Percentiles rank a stretch among this genome's conserved stretches.
phyloP scores from a whole-genome alignment of 2,888 invertebrate genomes.

The Diadromus collaris region DNA sequence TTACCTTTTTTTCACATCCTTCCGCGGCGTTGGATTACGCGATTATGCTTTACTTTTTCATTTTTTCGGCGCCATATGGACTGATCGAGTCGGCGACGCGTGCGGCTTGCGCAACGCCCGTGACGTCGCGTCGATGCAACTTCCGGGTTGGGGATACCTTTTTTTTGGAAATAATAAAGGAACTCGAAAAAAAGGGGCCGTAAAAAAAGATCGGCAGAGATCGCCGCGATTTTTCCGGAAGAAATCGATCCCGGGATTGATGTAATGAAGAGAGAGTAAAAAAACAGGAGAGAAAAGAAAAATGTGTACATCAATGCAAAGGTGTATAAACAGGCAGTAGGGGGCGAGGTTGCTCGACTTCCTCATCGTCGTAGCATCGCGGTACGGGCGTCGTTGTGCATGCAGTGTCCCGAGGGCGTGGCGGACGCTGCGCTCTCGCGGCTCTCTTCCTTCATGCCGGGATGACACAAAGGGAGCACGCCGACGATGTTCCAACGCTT shows the following conservation, averaged over 20 bases:
- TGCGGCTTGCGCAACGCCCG: constrained; percentile 49
- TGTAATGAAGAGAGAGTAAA: constrained; percentile 41
- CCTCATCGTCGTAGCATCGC: constrained; percentile 52
- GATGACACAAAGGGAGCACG: constrained; percentile 57
- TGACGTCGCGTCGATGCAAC: constrained; percentile 59
- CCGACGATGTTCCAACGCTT: constrained; percentile 43
- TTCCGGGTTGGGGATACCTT: constrained; percentile 65
- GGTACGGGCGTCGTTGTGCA: constrained; percentile 43
- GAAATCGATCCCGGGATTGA: constrained; percentile 63
- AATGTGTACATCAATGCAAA: constrained; percentile 24
- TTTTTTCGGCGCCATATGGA: constrained; percentile 45
- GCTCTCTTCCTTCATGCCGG: constrained; percentile 46
- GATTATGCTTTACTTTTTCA: constrained; percentile 30
- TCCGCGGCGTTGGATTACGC: constrained; percentile 45
- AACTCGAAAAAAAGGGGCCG: constrained; percentile 14
- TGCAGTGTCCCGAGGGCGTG: constrained; percentile 48
- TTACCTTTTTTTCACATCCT: constrained; percentile 23
- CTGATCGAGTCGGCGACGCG: constrained; percentile 43
- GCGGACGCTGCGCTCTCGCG: constrained; percentile 43
- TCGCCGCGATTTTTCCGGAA: constrained; percentile 66
- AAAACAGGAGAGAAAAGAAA: constrained; percentile 4
- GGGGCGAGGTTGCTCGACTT: constrained; percentile 60
- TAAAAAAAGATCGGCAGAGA: constrained; percentile 48
- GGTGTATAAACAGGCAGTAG: constrained; percentile 32
- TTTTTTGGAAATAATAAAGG: background rate